Evolutionary conservation across 92 coral and sea anemone species (phyloP), one percentile per base, ranked within the genome.

Genomic region (Heliopora coerulea): DNA sequence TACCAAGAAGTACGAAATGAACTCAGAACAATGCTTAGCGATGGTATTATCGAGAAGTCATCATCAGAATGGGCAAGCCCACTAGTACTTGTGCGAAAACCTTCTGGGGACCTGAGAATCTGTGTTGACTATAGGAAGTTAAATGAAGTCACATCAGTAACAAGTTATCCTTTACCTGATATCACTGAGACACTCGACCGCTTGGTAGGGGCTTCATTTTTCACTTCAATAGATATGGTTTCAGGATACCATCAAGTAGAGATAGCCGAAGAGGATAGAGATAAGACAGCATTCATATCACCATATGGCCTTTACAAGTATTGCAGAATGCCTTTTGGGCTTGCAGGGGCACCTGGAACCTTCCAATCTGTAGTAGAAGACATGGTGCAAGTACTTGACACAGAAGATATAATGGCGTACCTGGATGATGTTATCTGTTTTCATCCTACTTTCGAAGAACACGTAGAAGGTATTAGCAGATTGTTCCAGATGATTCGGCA

Each of bases 361-460:
- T 83, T 83, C 65, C 83, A 82, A 37, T 66, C 86, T 29, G 78
- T 65, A 40, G 46, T 75, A 40, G 86, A 75, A 41, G 82, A 75
- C 64, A 75, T 82, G 86, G 61, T 56, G 30, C 61, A 56, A 56
- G 61, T 56, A 41, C 37, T 81, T 10, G 70, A 83, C 23, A 67
- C 83, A 37, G 82, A 86, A 42, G 73, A 78, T 74, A 79, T 79
- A 61, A 73, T 86, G 68, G 84, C 83, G 2, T 82, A 79, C 56
- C 25, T 86, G 25, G 86, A 86, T 68, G 79, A 79, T 68, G 87
- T 82, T 50, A 82, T 86, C 37, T 79, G 86, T 58, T 86, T 78
- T 48, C 83, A 62, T 73, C 54, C 80, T 6, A 66, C 56, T 20
- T 82, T 82, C 64, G 85, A 82, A 64, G 66, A 86, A 31, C 87